Evolutionary conservation across 2,113 vertebrate species (phyloP), one percentile per base, ranked within the genome.

Genomic region (Cebidichthys violaceus): DNA sequence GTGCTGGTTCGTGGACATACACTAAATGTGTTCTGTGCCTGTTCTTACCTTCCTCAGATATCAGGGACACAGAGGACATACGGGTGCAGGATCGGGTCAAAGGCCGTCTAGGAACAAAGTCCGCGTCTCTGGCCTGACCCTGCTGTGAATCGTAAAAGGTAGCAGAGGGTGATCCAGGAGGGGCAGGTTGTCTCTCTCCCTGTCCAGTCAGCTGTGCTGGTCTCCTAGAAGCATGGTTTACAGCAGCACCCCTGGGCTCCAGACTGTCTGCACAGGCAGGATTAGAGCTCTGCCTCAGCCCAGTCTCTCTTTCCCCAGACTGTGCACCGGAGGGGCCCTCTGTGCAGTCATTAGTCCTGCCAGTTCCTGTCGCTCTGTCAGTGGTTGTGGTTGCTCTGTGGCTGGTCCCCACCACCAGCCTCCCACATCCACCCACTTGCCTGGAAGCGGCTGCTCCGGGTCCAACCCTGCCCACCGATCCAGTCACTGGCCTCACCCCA

Each of bases 41-140:
- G 65, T 35, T 29, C 95, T 93, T 96, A 99, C 98, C 98, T 94
- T 97, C 95, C 92, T 99, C 97, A 6, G 97, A 93, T 79, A 97
- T 90, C 89, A 98, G 93, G 78, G 96, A 95, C 65, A 96, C 96
- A 84, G 95, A 95, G 73, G 96, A 97, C 80, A 96, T 96, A 86
- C 95, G 96, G 86, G 97, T 98, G 91, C 97, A 94, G 52, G 98
- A 97, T 87, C 98, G 95, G 39, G 98, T 99, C 84, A 99, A 89
- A 15, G 98, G 97, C 86, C 98, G 93, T 80, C 97, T 96, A 15
- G 96, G 96, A 77, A 86, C 43, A 60, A 96, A 96, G 68, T 95
- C 94, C 75, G 96, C 94, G 61, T 93, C 79, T 37, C 70, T 47
- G 61, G 79, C 66, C 82, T 92, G 68, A 82, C 10, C 75, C 85